Evolutionary conservation across 2,888 invertebrate species (phyloP).

Genomic region (Mythimna loreyi): DNA sequence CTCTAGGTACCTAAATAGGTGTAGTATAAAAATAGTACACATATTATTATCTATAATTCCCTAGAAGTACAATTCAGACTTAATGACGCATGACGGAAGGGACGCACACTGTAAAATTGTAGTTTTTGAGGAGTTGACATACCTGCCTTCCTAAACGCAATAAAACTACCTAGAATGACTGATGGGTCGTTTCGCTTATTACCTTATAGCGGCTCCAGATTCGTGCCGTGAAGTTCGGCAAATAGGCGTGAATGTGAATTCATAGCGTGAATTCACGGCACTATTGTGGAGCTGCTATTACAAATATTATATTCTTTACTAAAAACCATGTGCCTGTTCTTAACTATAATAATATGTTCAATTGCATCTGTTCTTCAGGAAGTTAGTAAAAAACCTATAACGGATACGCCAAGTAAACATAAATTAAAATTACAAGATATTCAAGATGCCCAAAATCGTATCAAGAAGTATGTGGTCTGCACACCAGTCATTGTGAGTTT

Average conservation of each 20-base stretch:
- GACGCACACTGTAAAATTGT: no score
- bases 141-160: neutral
- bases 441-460: conserved; percentile 75
- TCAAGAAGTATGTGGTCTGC: conserved; percentile 68
- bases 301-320: neutral
- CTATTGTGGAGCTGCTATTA: no score
- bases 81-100: no score
- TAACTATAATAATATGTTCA: neutral
- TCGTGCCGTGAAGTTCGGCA: no score
- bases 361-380: conserved; percentile 15
- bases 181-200: neutral
- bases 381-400: conserved; percentile 26
- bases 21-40: neutral
- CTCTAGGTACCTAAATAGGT: neutral
- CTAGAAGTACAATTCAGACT: neutral
- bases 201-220: no score
- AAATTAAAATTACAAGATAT: conserved; percentile 76
- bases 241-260: no score
- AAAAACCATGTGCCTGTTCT: neutral
- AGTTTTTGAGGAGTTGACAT: no score
- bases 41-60: neutral
- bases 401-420: conserved; percentile 69
- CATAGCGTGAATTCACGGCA: no score
- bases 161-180: neutral
- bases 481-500: conserved; percentile 76